These are phyloP conservation scores for Strigamia crassipes DNA, from an alignment of 2,888 invertebrate species.

Conservation along the genomic window DNA sequence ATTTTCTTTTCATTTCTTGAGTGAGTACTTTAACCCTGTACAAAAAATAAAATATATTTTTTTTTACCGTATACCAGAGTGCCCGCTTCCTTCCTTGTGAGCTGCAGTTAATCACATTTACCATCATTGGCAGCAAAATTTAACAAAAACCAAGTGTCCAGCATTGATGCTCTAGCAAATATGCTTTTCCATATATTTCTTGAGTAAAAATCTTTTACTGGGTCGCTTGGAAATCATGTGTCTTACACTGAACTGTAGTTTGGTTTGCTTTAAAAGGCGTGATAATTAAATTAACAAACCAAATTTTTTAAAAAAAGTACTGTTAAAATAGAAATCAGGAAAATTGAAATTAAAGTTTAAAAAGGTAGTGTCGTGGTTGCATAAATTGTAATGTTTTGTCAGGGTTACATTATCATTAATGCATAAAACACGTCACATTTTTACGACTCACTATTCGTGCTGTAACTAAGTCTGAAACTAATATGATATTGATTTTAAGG, in stretches of 20 bases:
- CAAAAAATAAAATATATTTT: not conserved
- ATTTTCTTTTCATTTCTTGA: not conserved
- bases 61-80: not conserved
- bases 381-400: slow-evolving; percentile 21
- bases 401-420: slow-evolving; percentile 13
- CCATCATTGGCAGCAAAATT: no score
- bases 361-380: not conserved
- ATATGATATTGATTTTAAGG: not conserved
- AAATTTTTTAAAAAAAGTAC: not conserved
- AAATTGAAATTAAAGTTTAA: not conserved
- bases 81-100: no score
- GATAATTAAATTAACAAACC: no score
- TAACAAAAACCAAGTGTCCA: no score
- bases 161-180: no score
- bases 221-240: not conserved
- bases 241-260: not conserved
- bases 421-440: slow-evolving; percentile 16
- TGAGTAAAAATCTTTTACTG: not conserved
- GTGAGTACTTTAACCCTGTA: not conserved
- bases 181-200: no score
- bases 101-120: no score
- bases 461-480: slow-evolving; percentile 4
- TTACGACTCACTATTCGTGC: not conserved
- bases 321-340: not conserved
- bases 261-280: not conserved